phyloP scores from a whole-genome alignment of 1,140 invertebrate species.

The Branchinecta lindahli region DNA sequence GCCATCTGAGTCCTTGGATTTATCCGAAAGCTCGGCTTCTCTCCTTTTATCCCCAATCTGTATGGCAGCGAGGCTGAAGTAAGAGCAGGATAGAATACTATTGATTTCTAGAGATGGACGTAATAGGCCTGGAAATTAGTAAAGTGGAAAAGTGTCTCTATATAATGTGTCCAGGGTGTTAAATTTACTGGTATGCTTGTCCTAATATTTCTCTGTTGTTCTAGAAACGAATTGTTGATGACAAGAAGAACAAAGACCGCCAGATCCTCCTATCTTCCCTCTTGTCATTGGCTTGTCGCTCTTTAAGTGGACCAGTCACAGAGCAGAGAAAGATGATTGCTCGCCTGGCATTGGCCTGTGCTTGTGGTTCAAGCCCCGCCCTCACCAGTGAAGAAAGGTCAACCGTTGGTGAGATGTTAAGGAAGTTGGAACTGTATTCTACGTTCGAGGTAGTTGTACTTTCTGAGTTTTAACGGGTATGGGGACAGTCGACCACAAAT shows the following conservation, averaged over 20 bases:
- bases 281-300: neutral
- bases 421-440: neutral
- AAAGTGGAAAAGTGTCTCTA: too few relatives aligned
- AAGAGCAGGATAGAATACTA: too few relatives aligned
- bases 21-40: too few relatives aligned
- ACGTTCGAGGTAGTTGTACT: neutral
- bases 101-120: too few relatives aligned
- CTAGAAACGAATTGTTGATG: neutral
- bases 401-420: neutral
- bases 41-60: too few relatives aligned
- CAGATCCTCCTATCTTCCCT: neutral
- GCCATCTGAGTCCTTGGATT: too few relatives aligned
- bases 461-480: neutral
- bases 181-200: too few relatives aligned
- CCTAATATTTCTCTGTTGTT: neutral
- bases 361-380: neutral
- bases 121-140: too few relatives aligned
- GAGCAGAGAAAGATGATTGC: neutral
- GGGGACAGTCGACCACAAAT: too few relatives aligned
- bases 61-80: too few relatives aligned
- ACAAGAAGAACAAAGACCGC: neutral
- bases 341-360: neutral
- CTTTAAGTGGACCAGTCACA: neutral
- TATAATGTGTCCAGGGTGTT: too few relatives aligned
- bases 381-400: neutral